Evolutionary conservation across 2,888 invertebrate species (phyloP).

Genomic region (Mycalesis mineus): DNA sequence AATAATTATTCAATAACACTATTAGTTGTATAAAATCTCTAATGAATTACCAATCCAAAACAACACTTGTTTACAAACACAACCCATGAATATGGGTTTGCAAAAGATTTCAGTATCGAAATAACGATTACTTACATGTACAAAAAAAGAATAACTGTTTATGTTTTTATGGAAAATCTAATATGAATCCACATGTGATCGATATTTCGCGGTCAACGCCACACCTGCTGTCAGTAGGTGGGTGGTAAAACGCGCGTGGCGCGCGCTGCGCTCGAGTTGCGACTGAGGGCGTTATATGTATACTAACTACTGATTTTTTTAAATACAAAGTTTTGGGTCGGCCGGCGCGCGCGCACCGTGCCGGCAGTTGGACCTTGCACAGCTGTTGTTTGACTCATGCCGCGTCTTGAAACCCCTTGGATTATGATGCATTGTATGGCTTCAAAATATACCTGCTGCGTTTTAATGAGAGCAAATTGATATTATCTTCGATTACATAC

Average conservation of each 20-base stretch:
- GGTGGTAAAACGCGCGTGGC: conserved; percentile 47
- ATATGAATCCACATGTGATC: conserved; percentile 41
- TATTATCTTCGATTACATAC: too few species aligned
- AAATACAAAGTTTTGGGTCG: too few species aligned
- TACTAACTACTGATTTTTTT: too few species aligned
- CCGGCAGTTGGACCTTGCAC: conserved; percentile 32
- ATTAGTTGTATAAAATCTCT: too few species aligned
- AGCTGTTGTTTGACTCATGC: conserved; percentile 38
- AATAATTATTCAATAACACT: too few species aligned
- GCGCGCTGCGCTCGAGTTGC: conserved; percentile 59
- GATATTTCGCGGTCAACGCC: conserved; percentile 29
- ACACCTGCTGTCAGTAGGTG: conserved; percentile 29
- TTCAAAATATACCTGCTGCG: conserved; percentile 4
- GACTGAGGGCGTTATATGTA: conserved; percentile 37
- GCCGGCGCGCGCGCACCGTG: conserved; percentile 30
- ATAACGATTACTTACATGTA: too few species aligned
- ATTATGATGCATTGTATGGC: background rate
- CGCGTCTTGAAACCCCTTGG: conserved; percentile 21
- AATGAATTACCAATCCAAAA: too few species aligned
- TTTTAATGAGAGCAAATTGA: too few species aligned
- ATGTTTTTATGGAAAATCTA: background rate
- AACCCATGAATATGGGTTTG: too few species aligned
- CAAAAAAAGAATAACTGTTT: too few species aligned
- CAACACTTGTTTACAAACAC: background rate
- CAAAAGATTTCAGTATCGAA: too few species aligned